phyloP scores from a whole-genome alignment of 2,888 invertebrate genomes.

The Aproaerema taeniolella region DNA sequence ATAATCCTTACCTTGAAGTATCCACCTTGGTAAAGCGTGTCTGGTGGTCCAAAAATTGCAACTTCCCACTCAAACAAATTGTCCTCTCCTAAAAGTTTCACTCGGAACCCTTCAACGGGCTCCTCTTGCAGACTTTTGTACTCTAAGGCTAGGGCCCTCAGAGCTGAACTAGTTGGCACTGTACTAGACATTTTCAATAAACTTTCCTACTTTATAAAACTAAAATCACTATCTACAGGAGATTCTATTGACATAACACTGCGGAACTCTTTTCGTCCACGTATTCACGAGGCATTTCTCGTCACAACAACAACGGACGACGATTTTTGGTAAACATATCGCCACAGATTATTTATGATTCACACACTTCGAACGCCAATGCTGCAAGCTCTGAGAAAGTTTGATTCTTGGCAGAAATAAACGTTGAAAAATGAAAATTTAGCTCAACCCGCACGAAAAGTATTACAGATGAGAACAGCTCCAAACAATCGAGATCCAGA shows the following conservation, averaged over 20 bases:
- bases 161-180: slow-evolving; percentile 89
- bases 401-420: slow-evolving; percentile 38
- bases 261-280: slow-evolving; percentile 57
- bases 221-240: slow-evolving; percentile 62
- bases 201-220: slow-evolving; percentile 30
- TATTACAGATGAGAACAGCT: slow-evolving; percentile 58
- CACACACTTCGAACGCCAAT: slow-evolving; percentile 65
- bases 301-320: slow-evolving; percentile 67
- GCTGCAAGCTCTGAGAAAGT: slow-evolving; percentile 28
- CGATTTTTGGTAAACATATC: slow-evolving; percentile 70
- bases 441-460: slow-evolving; percentile 50
- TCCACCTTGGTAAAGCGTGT: slow-evolving; percentile 98
- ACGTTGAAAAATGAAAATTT: slow-evolving; percentile 48
- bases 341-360: slow-evolving; percentile 52
- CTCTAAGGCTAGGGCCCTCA: slow-evolving; percentile 94
- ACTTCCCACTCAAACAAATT: slow-evolving; percentile 99
- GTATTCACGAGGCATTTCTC: slow-evolving; percentile 71
- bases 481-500: slow-evolving; percentile 67
- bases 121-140: slow-evolving; percentile 98
- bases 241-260: slow-evolving; percentile 71
- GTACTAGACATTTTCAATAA: slow-evolving; percentile 66
- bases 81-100: slow-evolving; percentile 96
- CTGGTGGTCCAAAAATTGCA: slow-evolving; percentile 99
- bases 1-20: slow-evolving; percentile 98
- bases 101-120: slow-evolving; percentile 98